These are phyloP conservation scores for Drosophila anceps DNA, from an alignment of 2,888 invertebrate genomes.

Conservation along the genomic window DNA sequence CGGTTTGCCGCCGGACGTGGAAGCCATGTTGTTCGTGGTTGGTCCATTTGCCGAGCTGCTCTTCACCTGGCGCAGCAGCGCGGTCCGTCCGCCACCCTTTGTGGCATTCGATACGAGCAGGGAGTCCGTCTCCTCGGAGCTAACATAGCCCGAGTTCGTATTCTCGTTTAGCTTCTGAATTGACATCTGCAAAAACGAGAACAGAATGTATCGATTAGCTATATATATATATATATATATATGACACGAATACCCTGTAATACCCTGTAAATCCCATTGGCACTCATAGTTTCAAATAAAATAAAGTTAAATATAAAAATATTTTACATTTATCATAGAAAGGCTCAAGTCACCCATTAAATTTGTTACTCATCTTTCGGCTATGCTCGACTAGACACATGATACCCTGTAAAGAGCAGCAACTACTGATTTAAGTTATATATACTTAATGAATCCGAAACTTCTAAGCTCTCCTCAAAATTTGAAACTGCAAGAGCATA, in stretches of 20 bases:
- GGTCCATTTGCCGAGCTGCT: conserved; percentile 84
- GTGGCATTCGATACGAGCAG: conserved; percentile 87
- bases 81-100: conserved; percentile 83
- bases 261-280: background rate
- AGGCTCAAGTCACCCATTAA: too few relatives aligned
- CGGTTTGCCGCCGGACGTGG: conserved; percentile 88
- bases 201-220: background rate
- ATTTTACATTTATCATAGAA: too few relatives aligned
- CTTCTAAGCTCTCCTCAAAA: too few relatives aligned
- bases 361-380: too few relatives aligned
- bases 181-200: conserved; percentile 82
- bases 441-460: too few relatives aligned
- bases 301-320: background rate
- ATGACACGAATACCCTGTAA: background rate
- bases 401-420: too few relatives aligned
- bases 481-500: too few relatives aligned
- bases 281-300: background rate
- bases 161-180: conserved; percentile 87
- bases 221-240: background rate
- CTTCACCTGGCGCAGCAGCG: conserved; percentile 82
- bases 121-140: conserved; percentile 93
- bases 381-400: too few relatives aligned
- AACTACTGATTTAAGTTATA: too few relatives aligned
- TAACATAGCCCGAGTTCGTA: conserved; percentile 89
- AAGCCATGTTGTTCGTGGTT: conserved; percentile 77